Conservation (phyloP, 2,888 invertebrate genomes). For the Dyspetes luteomarginatus region DNA sequence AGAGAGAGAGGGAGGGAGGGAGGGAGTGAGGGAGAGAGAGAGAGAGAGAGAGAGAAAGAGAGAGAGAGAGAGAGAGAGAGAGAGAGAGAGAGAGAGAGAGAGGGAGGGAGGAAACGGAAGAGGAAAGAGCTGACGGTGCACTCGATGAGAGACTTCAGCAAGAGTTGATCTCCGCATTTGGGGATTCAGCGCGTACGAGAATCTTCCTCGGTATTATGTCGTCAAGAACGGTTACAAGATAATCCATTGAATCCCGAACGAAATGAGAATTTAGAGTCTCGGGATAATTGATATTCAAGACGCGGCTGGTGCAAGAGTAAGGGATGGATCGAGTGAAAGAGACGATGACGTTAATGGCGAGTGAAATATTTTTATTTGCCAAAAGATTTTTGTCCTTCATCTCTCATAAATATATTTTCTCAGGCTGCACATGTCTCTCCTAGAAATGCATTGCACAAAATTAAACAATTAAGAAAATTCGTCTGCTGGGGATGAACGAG, state of each 20-base stretch:
- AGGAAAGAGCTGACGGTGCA: constrained; percentile 5
- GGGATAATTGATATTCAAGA: not conserved
- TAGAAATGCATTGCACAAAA: too few species aligned
- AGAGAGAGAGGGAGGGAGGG: too few species aligned
- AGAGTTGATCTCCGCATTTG: constrained; percentile 47
- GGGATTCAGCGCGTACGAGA: constrained; percentile 55
- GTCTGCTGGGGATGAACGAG: too few species aligned
- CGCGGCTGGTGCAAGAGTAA: constrained; percentile 22
- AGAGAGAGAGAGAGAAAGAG: too few species aligned
- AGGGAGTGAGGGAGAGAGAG: constrained; percentile 27
- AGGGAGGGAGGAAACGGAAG: not conserved
- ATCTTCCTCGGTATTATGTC: constrained; percentile 57
- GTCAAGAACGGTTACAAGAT: constrained; percentile 63
- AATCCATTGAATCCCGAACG: constrained; percentile 37
- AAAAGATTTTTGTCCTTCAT: constrained; percentile 47
- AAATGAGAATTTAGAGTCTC: constrained; percentile 1
- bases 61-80: too few species aligned
- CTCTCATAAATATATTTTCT: constrained; percentile 30
- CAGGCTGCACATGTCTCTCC: too few species aligned
- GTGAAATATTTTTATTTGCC: constrained; percentile 32
- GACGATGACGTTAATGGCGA: not conserved
- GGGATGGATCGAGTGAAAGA: constrained; percentile 7
- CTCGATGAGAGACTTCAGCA: constrained; percentile 29
- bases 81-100: too few species aligned
- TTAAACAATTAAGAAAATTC: too few species aligned